phyloP scores from a whole-genome alignment of 2,113 vertebrate species.

The Leiothrix lutea region DNA sequence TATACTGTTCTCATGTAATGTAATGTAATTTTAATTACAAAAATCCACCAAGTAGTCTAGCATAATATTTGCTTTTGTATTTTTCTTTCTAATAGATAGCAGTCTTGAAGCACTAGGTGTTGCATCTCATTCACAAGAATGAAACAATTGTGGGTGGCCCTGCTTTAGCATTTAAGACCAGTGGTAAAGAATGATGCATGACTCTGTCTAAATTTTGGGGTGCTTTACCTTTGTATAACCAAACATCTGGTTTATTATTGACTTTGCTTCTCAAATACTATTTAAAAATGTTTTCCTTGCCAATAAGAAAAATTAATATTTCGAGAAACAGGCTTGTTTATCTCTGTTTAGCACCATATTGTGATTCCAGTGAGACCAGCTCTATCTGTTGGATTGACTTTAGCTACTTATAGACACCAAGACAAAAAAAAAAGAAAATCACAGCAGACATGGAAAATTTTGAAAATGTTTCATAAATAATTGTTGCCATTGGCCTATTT shows the following conservation, averaged over 20 bases:
- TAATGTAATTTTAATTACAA: neutral
- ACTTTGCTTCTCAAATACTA: neutral
- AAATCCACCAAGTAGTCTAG: neutral
- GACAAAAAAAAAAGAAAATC: neutral
- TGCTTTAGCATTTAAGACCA: neutral
- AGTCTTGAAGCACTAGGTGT: neutral
- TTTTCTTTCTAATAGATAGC: neutral
- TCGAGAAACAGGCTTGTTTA: neutral
- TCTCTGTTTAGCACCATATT: neutral
- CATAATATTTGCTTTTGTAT: neutral
- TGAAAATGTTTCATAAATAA: neutral
- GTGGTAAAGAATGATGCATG: neutral
- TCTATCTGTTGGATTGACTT: neutral
- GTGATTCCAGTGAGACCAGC: neutral
- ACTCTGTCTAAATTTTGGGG: neutral
- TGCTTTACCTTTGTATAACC: neutral
- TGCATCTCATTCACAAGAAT: neutral
- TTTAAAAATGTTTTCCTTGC: neutral
- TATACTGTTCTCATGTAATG: neutral
- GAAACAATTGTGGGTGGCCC: neutral
- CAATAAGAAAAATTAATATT: neutral
- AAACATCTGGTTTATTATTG: neutral
- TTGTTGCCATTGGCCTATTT: neutral
- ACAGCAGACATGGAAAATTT: neutral
- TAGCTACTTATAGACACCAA: rapidly evolving